Percentiles rank a stretch among this genome's conserved stretches.
Conservation (phyloP, 1,140 invertebrate genomes). For the Drosophila ananassae region DNA sequence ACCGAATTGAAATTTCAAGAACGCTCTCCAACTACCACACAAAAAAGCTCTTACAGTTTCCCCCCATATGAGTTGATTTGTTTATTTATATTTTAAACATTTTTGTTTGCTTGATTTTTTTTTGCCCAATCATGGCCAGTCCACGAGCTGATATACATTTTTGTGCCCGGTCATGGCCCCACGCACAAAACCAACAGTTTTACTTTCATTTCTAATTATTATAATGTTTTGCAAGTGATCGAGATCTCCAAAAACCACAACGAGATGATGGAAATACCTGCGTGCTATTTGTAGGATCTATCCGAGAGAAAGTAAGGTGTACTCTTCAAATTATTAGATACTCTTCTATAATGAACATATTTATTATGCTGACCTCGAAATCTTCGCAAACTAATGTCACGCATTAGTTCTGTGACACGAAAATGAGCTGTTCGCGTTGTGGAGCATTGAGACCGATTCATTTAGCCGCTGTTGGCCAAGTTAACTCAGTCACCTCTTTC, state of each 20-base stretch:
- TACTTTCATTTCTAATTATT: slow-evolving; percentile 81
- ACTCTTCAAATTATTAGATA: slow-evolving; percentile 10
- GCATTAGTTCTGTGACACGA: slow-evolving; percentile 16
- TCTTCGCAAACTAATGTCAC: slow-evolving; percentile 23
- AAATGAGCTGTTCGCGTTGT: slow-evolving; percentile 15
- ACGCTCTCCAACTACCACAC: slow-evolving; percentile 46
- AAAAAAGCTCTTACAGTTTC: slow-evolving; percentile 23
- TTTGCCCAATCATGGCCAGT: slow-evolving; percentile 73
- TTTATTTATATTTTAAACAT: slow-evolving; percentile 70
- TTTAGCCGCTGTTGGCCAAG: slow-evolving; percentile 29
- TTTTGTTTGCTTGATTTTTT: slow-evolving; percentile 55
- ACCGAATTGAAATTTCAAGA: slow-evolving; percentile 72
- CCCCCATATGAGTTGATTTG: slow-evolving; percentile 50
- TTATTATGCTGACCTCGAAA: slow-evolving; percentile 31
- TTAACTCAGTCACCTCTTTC: slow-evolving; percentile 10
- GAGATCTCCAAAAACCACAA: slow-evolving; percentile 49
- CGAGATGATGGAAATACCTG: slow-evolving; percentile 6
- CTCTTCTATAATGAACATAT: neutral
- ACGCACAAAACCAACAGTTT: slow-evolving; percentile 60
- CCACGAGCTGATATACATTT: slow-evolving; percentile 19
- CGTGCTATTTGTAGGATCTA: slow-evolving; percentile 9
- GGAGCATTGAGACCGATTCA: slow-evolving; percentile 40
- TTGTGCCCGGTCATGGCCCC: slow-evolving; percentile 66
- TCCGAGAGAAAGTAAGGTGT: slow-evolving; percentile 19
- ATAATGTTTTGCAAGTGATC: slow-evolving; percentile 70